Evolutionary conservation across 1,140 invertebrate genomes (phyloP).

Genomic region (Oreohelix idahoensis): DNA sequence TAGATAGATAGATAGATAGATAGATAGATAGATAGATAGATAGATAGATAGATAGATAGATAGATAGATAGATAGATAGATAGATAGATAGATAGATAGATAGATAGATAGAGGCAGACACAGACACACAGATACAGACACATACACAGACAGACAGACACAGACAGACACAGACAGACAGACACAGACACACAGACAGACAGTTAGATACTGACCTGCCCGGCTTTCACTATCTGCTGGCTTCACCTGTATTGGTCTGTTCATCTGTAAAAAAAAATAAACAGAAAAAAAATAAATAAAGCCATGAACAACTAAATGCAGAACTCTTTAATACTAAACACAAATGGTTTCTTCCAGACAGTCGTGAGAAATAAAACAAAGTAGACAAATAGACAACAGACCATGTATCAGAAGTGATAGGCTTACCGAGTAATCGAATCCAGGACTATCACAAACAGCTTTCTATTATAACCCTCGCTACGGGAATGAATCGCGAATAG

Average conservation of each 20-base stretch:
- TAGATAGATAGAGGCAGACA: neutral
- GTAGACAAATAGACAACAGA: too few species aligned
- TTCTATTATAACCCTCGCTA: too few species aligned
- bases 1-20: constrained; percentile 11
- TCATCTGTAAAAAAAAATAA: constrained; percentile 90
- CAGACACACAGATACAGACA: neutral
- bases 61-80: neutral
- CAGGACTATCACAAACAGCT: too few species aligned
- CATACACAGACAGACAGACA: neutral
- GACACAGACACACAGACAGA: neutral
- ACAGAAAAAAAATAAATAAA: too few species aligned
- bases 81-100: neutral
- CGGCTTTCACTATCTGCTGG: constrained; percentile 99
- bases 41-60: constrained; percentile 6
- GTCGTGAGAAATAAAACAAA: too few species aligned
- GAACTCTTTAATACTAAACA: too few species aligned
- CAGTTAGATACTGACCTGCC: constrained; percentile 79
- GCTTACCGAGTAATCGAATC: too few species aligned
- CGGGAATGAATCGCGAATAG: too few species aligned
- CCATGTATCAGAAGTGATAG: too few species aligned
- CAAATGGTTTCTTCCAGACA: too few species aligned
- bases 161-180: neutral
- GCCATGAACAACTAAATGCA: too few species aligned
- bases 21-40: constrained; percentile 17
- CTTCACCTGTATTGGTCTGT: constrained; percentile 99